Percentiles rank a stretch among this genome's conserved stretches.
Conservation (phyloP, 2,113 vertebrate species). For the Ptilonorhynchus violaceus region DNA sequence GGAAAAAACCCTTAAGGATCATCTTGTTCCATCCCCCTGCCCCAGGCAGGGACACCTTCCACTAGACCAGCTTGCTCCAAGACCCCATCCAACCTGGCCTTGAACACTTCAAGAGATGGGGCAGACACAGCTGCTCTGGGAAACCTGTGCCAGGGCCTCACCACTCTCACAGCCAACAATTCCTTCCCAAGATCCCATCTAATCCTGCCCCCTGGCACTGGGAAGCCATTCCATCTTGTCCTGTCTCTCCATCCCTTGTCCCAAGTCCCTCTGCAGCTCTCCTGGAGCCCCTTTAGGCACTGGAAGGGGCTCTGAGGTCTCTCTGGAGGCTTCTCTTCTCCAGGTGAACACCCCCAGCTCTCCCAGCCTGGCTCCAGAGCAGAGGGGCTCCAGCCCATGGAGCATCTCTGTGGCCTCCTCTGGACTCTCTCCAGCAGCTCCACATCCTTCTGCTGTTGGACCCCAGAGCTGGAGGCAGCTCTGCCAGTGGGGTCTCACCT, state of each 20-base stretch:
- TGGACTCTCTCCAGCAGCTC: not conserved
- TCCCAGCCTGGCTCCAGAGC: not conserved
- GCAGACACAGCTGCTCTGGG: not conserved
- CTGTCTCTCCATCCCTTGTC: not conserved
- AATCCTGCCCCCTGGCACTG: rapidly evolving
- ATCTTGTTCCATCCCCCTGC: not conserved
- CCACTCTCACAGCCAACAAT: rapidly evolving
- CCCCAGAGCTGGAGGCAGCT: not conserved
- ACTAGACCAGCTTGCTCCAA: rapidly evolving
- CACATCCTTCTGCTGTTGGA: rapidly evolving
- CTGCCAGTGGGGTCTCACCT: not conserved
- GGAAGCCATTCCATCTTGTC: not conserved
- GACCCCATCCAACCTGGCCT: rapidly evolving
- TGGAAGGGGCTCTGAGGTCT: rapidly evolving
- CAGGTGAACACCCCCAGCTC: not conserved
- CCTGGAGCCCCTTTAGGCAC: not conserved
- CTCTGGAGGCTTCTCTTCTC: not conserved
- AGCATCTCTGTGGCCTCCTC: rapidly evolving
- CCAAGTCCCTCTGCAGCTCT: not conserved
- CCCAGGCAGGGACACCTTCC: not conserved
- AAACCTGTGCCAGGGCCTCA: rapidly evolving
- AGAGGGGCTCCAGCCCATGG: not conserved
- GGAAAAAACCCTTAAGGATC: not conserved
- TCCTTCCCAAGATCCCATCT: not conserved
- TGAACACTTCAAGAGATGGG: not conserved